Percentiles rank a stretch among this genome's conserved stretches.
phyloP scores from a whole-genome alignment of 2,888 invertebrate genomes.

The Desoria tigrina region DNA sequence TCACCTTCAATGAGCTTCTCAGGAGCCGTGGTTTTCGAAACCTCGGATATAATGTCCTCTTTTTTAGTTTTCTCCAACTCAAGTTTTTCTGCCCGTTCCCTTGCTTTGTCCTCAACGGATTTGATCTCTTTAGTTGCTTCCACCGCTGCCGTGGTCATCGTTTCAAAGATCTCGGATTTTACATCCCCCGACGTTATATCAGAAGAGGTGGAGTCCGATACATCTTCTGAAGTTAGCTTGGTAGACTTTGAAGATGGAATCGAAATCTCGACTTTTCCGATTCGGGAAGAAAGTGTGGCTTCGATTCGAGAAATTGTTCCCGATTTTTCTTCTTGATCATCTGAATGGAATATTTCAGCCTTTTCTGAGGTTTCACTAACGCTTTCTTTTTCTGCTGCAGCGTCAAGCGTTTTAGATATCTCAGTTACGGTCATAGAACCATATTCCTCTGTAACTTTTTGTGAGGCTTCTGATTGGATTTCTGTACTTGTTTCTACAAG shows the following conservation, averaged over 20 bases:
- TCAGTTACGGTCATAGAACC: too few species aligned
- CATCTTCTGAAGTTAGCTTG: too few species aligned
- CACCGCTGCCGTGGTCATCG: background rate
- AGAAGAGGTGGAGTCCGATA: too few species aligned
- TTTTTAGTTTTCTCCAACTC: background rate
- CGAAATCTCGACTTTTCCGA: too few species aligned
- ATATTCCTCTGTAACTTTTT: conserved; percentile 46
- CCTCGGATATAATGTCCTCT: background rate
- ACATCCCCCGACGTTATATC: too few species aligned
- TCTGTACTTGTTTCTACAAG: background rate
- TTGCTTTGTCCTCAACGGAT: background rate
- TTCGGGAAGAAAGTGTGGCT: background rate
- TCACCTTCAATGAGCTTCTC: too few species aligned
- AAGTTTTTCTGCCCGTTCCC: background rate
- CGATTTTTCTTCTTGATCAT: background rate
- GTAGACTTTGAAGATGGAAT: too few species aligned
- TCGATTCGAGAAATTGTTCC: background rate
- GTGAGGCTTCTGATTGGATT: background rate
- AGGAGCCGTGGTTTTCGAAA: too few species aligned
- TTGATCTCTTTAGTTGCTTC: background rate
- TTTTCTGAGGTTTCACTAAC: background rate
- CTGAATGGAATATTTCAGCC: background rate
- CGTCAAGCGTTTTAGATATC: conserved; percentile 60
- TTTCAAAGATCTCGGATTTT: too few species aligned
- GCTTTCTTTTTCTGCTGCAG: conserved; percentile 53